Base-by-base conservation (phyloP, 2,888 invertebrate genomes). In the Scrobipalpa costella region DNA sequence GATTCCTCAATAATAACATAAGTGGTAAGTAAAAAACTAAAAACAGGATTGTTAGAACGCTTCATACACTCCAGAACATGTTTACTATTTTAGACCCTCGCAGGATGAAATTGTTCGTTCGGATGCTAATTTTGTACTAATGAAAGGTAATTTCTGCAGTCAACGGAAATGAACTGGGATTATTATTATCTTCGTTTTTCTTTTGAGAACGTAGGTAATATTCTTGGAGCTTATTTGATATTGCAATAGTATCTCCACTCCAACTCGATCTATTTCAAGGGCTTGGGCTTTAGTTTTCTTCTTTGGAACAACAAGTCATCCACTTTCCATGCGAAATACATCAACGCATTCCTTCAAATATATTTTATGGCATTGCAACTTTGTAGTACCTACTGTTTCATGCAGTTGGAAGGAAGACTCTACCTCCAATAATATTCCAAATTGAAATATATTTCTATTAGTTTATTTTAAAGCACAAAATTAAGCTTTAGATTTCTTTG, bases 41-140 rank as follows among this genome's bases (percentile, higher is more conserved):
- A 76, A 81, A 80, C 81, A 79, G 78, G 77, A 79, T 77, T 78
- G 68, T 66, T 70, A 68, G 74, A 71, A 76, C 73, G 73, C 72
- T 75, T 73, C 75, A 68, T 71, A 73, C 67, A 66, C 70, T 69
- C 71, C 65, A 69, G 72, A 75, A 77, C 74, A 72, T 77, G 76
- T 76, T 74, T 72, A 73, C 69, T 73, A 71, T 77, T 76, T 78
- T 66, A 77, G 75, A 69, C 71, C 69, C 68, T 36, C 36, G 55
- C 64, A 66, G 64, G 66, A 67, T 69, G 62, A 70, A 67, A 69
- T 69, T 72, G 63, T 68, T 61, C 49, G 34, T 63, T 19, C 38
- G 52, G 38, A 61, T 61, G 61, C 52, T 61, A 52, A 61, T 61
- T 61, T 61, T 61, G n/a, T 38, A 27, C 50, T 57, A 62, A 60